Percentiles rank a stretch among this genome's conserved stretches.
Evolutionary conservation across 1,140 invertebrate species (phyloP).

Genomic region (Zaprionus taronus): DNA sequence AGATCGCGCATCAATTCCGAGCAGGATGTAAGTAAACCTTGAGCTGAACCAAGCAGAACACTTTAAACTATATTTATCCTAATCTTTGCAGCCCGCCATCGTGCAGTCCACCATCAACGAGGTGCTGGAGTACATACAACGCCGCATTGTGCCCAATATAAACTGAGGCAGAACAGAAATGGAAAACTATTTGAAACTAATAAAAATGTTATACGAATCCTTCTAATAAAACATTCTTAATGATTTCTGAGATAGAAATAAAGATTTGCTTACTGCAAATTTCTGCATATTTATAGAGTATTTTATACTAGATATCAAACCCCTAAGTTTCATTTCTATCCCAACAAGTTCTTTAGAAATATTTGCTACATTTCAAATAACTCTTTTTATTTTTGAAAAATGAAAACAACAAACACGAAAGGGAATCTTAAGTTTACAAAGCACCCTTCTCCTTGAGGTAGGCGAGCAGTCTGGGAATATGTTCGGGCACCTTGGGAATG

Average conservation of each 20-base stretch:
- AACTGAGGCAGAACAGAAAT: neutral
- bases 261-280: neutral
- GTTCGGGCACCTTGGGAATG: constrained; percentile 87
- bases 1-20: constrained; percentile 30
- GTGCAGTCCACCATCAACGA: constrained; percentile 65
- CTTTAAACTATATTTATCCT: too few relatives aligned
- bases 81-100: constrained; percentile 42
- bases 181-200: neutral
- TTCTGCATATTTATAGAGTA: neutral
- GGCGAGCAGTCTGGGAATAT: constrained; percentile 68
- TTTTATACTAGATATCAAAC: neutral
- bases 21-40: constrained; percentile 53
- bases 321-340: neutral
- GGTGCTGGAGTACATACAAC: constrained; percentile 77
- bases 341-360: neutral
- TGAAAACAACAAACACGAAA: constrained; percentile 12
- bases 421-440: constrained; percentile 20
- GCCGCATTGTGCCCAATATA: constrained; percentile 61
- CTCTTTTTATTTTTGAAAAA: constrained; percentile 34
- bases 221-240: neutral
- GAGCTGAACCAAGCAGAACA: too few relatives aligned
- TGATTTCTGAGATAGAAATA: neutral
- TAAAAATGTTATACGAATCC: neutral
- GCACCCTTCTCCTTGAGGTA: constrained; percentile 59
- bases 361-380: constrained; percentile 2